Percentiles rank a stretch among this genome's conserved stretches.
phyloP scores from a whole-genome alignment of 2,113 vertebrate genomes.

The Sturnira hondurensis region DNA sequence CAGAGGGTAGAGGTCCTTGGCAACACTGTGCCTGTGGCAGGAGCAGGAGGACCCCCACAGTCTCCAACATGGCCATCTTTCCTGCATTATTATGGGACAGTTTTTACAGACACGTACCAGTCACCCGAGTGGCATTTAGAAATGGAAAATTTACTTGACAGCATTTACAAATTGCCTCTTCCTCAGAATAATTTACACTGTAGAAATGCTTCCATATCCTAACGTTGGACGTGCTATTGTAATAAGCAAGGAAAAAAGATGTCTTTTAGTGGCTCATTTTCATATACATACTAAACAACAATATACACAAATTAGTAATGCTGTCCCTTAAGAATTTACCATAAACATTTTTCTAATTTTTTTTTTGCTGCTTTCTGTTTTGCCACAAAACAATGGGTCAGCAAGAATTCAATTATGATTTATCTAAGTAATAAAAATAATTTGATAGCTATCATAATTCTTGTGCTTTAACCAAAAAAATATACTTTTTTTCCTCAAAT shows the following conservation, averaged over 20 bases:
- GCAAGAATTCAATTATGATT: conserved; percentile 3
- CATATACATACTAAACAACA: background rate
- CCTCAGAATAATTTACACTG: conserved; percentile 33
- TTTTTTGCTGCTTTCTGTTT: background rate
- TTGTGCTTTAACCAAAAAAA: background rate
- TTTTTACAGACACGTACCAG: background rate
- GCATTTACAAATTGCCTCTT: conserved; percentile 64
- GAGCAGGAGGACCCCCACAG: background rate
- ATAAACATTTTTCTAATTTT: conserved; percentile 35
- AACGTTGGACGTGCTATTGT: conserved; percentile 20
- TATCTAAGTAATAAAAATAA: conserved; percentile 39
- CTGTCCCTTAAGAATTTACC: conserved; percentile 36
- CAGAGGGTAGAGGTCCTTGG: background rate
- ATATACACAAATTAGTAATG: conserved; percentile 31
- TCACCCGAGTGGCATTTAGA: background rate
- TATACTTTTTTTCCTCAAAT: background rate
- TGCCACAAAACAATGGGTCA: background rate
- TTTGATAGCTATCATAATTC: background rate
- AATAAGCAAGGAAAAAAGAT: conserved; percentile 12
- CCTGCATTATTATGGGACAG: background rate
- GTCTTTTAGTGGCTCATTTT: conserved; percentile 14
- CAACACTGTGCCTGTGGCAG: background rate
- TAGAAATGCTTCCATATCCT: conserved; percentile 66
- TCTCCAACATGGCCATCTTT: background rate
- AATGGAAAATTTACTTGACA: conserved; percentile 56